These are phyloP conservation scores for Morbakka virulenta DNA, from an alignment of 30 jellyfish, hydroid and myxozoan species.

Conservation along the genomic window DNA sequence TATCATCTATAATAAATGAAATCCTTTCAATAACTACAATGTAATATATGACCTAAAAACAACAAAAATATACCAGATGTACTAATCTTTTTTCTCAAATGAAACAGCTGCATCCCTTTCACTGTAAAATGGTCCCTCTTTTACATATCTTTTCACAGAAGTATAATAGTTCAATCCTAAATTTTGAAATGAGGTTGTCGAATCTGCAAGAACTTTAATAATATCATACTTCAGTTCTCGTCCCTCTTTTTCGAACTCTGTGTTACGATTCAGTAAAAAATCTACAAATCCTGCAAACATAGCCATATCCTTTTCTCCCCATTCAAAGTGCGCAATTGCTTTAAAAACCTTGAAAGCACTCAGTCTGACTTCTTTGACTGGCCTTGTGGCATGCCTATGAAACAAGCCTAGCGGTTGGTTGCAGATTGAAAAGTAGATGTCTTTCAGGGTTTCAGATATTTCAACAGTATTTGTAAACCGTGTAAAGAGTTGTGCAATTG, in stretches of 20 bases:
- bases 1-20: no score
- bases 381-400: conserved; percentile 50
- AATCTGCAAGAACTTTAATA: conserved; percentile 40
- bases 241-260: conserved; percentile 84
- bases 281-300: conserved; percentile 89
- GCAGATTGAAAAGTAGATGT: conserved; percentile 32
- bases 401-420: conserved; percentile 36
- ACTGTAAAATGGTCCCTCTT: conserved; percentile 77
- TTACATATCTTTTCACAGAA: conserved; percentile 39
- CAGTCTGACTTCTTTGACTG: conserved; percentile 52
- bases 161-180: conserved; percentile 65
- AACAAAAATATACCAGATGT: no score
- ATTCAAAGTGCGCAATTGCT: conserved; percentile 36
- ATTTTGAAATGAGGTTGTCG: conserved; percentile 56
- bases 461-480: conserved; percentile 6
- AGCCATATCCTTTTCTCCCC: conserved; percentile 85
- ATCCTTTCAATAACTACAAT: no score
- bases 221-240: conserved; percentile 62
- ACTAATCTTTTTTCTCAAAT: conserved; percentile 32
- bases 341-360: conserved; percentile 29
- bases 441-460: conserved; percentile 33
- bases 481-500: conserved; percentile 20
- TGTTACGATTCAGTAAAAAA: conserved; percentile 70
- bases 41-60: no score
- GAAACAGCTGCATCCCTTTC: conserved; percentile 75